phyloP scores from a whole-genome alignment of 2,888 invertebrate genomes.

The Pyrocoelia pectoralis region DNA sequence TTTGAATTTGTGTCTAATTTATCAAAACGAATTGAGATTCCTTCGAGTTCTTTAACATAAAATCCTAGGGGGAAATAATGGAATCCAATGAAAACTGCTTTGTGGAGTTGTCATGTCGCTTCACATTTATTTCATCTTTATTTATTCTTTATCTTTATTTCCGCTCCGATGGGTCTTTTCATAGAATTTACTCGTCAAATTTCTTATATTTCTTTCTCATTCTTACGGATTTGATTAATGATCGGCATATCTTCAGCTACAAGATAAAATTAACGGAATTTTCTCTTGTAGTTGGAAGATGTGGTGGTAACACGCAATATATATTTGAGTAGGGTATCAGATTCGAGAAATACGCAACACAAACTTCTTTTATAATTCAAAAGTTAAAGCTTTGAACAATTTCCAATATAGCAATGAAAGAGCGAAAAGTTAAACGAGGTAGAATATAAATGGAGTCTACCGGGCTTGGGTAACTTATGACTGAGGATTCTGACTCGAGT shows the following conservation, averaged over 20 bases:
- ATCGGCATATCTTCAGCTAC: constrained; percentile 8
- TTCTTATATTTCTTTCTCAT: constrained; percentile 36
- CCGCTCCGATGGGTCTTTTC: constrained; percentile 50
- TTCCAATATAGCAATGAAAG: constrained; percentile 31
- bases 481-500: constrained; percentile 38
- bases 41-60: constrained; percentile 26
- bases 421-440: constrained; percentile 40
- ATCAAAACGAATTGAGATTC: constrained; percentile 25
- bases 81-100: constrained; percentile 31
- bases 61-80: constrained; percentile 25
- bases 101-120: constrained; percentile 48
- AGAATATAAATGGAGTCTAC: constrained; percentile 42
- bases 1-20: constrained; percentile 27
- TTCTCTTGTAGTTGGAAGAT: not conserved
- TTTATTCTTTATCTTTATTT: constrained; percentile 58
- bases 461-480: constrained; percentile 39
- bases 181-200: constrained; percentile 40
- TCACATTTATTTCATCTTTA: constrained; percentile 55
- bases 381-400: constrained; percentile 34
- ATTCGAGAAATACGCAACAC: not conserved
- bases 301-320: not conserved
- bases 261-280: constrained; percentile 7
- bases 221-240: constrained; percentile 34
- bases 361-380: constrained; percentile 23
- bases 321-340: not conserved